Conservation (phyloP, 2,797 vertebrate genomes). For the Loriculus beryllinus region DNA sequence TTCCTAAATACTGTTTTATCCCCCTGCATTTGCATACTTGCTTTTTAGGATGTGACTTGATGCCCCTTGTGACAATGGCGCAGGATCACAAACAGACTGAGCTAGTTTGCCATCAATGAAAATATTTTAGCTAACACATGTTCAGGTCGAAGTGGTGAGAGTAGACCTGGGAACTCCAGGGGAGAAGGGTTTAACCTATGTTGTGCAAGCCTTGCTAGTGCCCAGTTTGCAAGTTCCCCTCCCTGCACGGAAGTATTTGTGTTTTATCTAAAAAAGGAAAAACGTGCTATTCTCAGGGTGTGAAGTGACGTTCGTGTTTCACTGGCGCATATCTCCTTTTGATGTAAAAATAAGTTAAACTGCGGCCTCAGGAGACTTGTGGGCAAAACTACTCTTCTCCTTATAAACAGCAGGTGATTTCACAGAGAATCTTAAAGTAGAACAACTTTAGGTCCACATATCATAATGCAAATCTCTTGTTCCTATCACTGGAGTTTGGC, state of each 20-base stretch:
- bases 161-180: background rate
- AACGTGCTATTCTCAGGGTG: constrained; percentile 21
- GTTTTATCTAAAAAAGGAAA: constrained; percentile 57
- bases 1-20: background rate
- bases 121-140: background rate
- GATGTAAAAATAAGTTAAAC: constrained; percentile 30
- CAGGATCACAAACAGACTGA: too few relatives aligned
- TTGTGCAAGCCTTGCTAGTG: constrained; percentile 18
- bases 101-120: background rate
- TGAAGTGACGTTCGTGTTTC: constrained; percentile 32
- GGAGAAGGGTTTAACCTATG: background rate
- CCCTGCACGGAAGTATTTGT: background rate
- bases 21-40: background rate
- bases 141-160: background rate
- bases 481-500: background rate
- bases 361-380: background rate
- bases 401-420: constrained; percentile 32
- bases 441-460: background rate
- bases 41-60: background rate
- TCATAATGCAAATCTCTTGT: background rate
- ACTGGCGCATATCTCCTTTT: constrained; percentile 18
- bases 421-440: background rate
- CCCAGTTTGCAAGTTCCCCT: constrained; percentile 30
- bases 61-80: background rate
- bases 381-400: constrained; percentile 10